Conservation (phyloP, 2,113 vertebrate genomes). For the Elgaria multicarinata region DNA sequence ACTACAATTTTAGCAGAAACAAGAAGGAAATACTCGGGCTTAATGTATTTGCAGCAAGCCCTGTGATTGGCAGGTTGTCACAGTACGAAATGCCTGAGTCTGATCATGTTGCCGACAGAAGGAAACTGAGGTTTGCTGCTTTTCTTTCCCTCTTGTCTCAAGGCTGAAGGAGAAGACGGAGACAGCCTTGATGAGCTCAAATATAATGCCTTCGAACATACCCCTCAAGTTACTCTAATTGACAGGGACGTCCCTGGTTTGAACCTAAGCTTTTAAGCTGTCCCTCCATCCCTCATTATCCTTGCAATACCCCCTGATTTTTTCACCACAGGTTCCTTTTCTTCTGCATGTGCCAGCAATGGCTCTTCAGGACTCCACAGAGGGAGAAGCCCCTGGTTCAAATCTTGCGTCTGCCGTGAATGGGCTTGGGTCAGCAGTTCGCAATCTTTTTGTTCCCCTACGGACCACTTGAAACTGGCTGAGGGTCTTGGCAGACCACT, state of each 20-base stretch:
- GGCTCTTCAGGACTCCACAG: neutral
- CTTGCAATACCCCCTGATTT: neutral
- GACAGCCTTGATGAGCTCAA: conserved; percentile 11
- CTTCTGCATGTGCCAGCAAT: neutral
- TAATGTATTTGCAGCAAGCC: conserved; percentile 25
- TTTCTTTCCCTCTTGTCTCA: conserved; percentile 8
- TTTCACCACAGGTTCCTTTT: neutral
- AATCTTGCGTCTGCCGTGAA: neutral
- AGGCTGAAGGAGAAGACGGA: neutral
- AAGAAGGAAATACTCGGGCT: neutral
- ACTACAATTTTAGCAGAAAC: conserved; percentile 13
- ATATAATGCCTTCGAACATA: conserved; percentile 15
- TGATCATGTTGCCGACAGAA: conserved; percentile 4
- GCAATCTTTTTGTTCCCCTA: too few species aligned
- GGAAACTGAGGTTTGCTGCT: neutral
- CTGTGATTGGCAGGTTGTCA: conserved; percentile 24
- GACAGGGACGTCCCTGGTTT: neutral
- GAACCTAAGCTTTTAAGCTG: conserved; percentile 13
- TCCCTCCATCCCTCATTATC: neutral
- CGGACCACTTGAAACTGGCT: neutral
- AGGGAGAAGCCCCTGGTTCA: neutral
- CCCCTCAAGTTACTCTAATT: conserved; percentile 29
- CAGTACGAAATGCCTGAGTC: neutral
- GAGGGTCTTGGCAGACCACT: neutral
- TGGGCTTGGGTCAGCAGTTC: too few species aligned